These are phyloP conservation scores for Vanacampus margaritifer DNA, from an alignment of 2,113 vertebrate species.

Conservation along the genomic window DNA sequence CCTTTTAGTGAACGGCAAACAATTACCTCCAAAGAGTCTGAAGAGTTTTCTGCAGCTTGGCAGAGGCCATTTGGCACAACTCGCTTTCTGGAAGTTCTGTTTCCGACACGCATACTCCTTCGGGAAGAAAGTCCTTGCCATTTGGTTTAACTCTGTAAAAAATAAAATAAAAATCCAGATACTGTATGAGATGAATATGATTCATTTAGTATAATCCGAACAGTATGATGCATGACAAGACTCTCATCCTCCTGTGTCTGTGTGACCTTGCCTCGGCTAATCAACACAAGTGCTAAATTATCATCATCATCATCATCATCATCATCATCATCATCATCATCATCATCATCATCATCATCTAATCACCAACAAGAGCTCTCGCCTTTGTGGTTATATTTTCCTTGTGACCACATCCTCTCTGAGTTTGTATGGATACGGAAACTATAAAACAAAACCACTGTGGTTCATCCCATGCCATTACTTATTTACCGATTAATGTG, in stretches of 20 bases:
- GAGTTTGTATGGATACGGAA: slow-evolving; percentile 25
- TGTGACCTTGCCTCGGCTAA: slow-evolving; percentile 57
- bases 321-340: slow-evolving; percentile 15
- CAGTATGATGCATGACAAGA: slow-evolving; percentile 15
- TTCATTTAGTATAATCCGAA: slow-evolving; percentile 9
- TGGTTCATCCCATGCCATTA: slow-evolving; percentile 41
- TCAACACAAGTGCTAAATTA: slow-evolving; percentile 47
- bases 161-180: slow-evolving; percentile 13
- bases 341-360: slow-evolving; percentile 35
- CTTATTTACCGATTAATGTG: slow-evolving; percentile 47
- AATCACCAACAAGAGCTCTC: slow-evolving; percentile 57
- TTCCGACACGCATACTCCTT: slow-evolving; percentile 70
- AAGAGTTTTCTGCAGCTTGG: slow-evolving; percentile 70
- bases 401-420: slow-evolving; percentile 20
- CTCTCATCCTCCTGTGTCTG: slow-evolving; percentile 22
- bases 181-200: slow-evolving; percentile 1
- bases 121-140: slow-evolving; percentile 65
- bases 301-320: slow-evolving; percentile 31
- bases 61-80: slow-evolving; percentile 72
- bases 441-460: slow-evolving; percentile 42
- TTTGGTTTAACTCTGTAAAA: slow-evolving; percentile 66
- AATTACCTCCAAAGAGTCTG: slow-evolving; percentile 67
- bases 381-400: slow-evolving; percentile 14
- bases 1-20: neutral
- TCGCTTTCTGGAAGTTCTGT: slow-evolving; percentile 72